Base-by-base conservation (phyloP, 2,113 vertebrate species). In the Chroicocephalus ridibundus region DNA sequence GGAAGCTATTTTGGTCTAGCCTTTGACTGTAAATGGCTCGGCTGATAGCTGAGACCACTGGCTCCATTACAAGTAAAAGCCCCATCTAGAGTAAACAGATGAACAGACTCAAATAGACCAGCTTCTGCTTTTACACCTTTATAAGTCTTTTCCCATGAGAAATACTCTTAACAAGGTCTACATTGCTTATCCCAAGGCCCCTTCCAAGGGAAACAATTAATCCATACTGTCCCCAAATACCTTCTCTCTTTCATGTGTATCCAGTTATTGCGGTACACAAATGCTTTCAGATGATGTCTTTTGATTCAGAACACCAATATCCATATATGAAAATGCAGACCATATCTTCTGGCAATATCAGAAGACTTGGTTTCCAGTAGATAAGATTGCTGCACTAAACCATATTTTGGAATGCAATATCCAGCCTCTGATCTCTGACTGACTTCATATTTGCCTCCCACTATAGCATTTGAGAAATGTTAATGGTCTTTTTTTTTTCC, bases 21-120 rank as follows among this genome's bases (percentile, higher is more conserved):
- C 86, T 97, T 95, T 95, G 91, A 90, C 97, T 96, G 95, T 94
- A 97, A 97, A 97, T 95, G 93, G 94, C 70, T 82, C 51, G 62
- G 78, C n/a, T 93, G 94, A 95, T 74, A 94, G 75, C 55, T 95
- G 96, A 97, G 91, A 93, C 2, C 29, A 82, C 89, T 91, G 95
- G 94, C 86, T 95, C 54, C 71, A 68, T 85, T 95, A 95, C 95
- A 94, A 93, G 55, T 85, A 94, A 94, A 91, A 83, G 40, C 82
- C 78, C 51, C 84, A 74, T 77, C 69, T 97, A 82, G 46, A 95
- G 77, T 91, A 89, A 92, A 91, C 60, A 95, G 78, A 94, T 76
- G 36, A 93, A 80, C 58, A 25, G 62, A 24, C 46, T 93, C 82
- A 85, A 83, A 82, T 51, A 84, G 46, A 85, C 44, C 38, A 90